Evolutionary conservation across 53 echinoderm and acorn worm genomes (phyloP), one percentile per base, ranked within the genome.

Genomic region (Holothuria scabra): DNA sequence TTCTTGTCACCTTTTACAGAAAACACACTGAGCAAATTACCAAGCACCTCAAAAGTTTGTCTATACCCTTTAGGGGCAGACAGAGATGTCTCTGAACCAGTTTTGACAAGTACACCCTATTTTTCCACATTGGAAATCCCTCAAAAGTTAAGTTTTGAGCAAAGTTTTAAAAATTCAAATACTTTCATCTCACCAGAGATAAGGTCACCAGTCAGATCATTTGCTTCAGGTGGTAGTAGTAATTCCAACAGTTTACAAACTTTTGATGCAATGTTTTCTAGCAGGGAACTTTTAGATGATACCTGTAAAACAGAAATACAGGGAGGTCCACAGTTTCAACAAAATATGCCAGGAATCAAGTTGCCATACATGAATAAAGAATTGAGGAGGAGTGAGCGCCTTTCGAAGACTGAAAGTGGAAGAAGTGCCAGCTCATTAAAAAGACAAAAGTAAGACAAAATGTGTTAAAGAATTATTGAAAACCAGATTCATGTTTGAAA

Each of bases 111-210:
- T 46, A 44, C 14, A 46, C 48, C 72, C 13, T 72, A 72, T 21
- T 72, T 72, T 26, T 72, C 72, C 14, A 72, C 72, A 22, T 72
- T 72, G 26, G 72, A 72, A 44, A 21, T 72, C 14, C 72, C 72
- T 23, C 72, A 72, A 16, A 46, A 44, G 25, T 48, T 72, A 25
- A 72, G 72, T 44, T 72, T 72, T 72, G 72, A 72, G 25, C 44
- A 72, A 44, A 72, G 24, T 44, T 72, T 72, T 21, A 44, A 34
- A 72, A 38, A 28, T 26, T 72, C 72, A 8, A 41, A 72, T 44
- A 48, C 72, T 44, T 44, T n/a, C 22, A 44, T 72, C 37, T 21
- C 25, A 72, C 25, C 72, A 14, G 49, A 72, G 25, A 6, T 22
- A 38, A 22, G 10, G 9, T 48, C 46, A 16, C 48, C 72, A 44